A percentile compares a stretch with the other conserved stretches of the same genome.
These are phyloP conservation scores for Cheilosia vulpina DNA, from an alignment of 2,888 invertebrate genomes.

Conservation along the genomic window DNA sequence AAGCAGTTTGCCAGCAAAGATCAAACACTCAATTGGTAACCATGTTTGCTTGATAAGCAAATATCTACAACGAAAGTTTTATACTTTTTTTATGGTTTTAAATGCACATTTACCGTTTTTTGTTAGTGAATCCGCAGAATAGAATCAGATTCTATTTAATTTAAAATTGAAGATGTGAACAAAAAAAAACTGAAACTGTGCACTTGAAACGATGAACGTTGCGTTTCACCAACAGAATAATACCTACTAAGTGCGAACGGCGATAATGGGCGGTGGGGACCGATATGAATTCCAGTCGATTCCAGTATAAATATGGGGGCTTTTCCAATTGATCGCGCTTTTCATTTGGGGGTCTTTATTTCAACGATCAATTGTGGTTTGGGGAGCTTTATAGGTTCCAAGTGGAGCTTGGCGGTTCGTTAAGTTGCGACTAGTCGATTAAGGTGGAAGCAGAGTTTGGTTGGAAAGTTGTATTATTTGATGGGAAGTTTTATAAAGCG, in stretches of 20 bases:
- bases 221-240: constrained; percentile 76
- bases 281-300: constrained; percentile 52
- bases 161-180: constrained; percentile 24
- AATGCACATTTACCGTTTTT: constrained; percentile 45
- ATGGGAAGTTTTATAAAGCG: no score
- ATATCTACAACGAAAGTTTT: background rate
- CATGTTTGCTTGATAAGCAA: background rate
- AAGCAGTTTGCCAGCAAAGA: background rate
- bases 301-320: constrained; percentile 34
- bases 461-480: background rate
- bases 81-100: background rate
- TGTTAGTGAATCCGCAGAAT: constrained; percentile 55
- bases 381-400: constrained; percentile 51
- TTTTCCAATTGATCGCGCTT: constrained; percentile 48
- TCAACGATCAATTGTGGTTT: constrained; percentile 31
- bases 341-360: constrained; percentile 27
- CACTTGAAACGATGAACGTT: constrained; percentile 72
- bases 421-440: constrained; percentile 23
- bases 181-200: constrained; percentile 22
- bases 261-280: constrained; percentile 63
- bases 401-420: constrained; percentile 52
- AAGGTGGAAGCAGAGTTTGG: constrained; percentile 44
- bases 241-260: constrained; percentile 75
- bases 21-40: background rate
- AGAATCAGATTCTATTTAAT: constrained; percentile 39